Percentiles rank a stretch among this genome's conserved stretches.
Evolutionary conservation across 2,113 vertebrate genomes (phyloP).

Genomic region (Taxidea taxus): DNA sequence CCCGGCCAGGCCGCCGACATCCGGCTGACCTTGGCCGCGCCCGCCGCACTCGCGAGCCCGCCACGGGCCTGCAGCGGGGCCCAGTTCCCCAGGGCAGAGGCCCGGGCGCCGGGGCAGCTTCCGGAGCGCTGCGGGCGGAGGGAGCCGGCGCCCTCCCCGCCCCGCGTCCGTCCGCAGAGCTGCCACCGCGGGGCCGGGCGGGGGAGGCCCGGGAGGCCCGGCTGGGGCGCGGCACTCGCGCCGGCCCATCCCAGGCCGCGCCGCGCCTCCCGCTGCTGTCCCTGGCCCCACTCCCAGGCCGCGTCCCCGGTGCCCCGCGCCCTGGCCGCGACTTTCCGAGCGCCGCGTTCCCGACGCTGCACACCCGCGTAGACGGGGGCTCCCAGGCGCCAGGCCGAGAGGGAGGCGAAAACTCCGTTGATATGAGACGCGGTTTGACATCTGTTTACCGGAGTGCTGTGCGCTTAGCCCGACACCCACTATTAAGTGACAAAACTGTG

Average conservation of each 20-base stretch:
- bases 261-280: rapidly evolving
- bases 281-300: background rate
- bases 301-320: background rate
- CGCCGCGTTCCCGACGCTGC: background rate
- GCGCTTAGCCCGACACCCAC: slow-evolving; percentile 87
- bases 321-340: background rate
- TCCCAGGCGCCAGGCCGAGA: slow-evolving; percentile 64
- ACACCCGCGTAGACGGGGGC: slow-evolving; percentile 68
- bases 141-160: no score
- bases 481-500: slow-evolving; percentile 87
- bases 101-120: background rate
- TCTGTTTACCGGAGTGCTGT: slow-evolving; percentile 89
- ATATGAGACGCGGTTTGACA: slow-evolving; percentile 86
- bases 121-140: background rate
- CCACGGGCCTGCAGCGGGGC: background rate
- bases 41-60: rapidly evolving
- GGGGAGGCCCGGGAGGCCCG: rapidly evolving
- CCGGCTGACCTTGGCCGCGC: background rate
- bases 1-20: rapidly evolving
- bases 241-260: rapidly evolving
- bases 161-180: background rate
- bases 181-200: background rate
- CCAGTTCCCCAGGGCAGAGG: background rate
- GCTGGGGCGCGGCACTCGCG: rapidly evolving
- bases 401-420: slow-evolving; percentile 82